Conservation (phyloP, 2,113 vertebrate species). For the Anhinga anhinga region DNA sequence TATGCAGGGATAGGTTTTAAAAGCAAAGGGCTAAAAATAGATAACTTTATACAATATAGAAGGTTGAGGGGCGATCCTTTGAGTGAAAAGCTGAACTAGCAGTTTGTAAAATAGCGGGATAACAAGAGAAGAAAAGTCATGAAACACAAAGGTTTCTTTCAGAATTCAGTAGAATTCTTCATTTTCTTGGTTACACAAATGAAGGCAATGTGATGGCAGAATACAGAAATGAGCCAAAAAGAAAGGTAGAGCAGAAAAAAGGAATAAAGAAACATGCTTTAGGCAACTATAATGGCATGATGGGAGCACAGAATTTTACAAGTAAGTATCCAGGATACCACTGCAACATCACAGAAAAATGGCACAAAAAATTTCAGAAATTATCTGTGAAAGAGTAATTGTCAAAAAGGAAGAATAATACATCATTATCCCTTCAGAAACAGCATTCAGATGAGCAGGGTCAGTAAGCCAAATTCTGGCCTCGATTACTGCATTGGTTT, state of each 20-base stretch:
- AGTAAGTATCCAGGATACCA: conserved; percentile 50
- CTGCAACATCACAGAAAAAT: not conserved
- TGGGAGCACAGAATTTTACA: not conserved
- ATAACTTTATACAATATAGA: not conserved
- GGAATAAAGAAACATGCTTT: conserved; percentile 18
- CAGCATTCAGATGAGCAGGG: conserved; percentile 31
- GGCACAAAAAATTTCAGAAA: conserved; percentile 28
- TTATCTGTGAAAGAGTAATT: conserved; percentile 43
- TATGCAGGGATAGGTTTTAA: not conserved
- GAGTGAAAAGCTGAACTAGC: conserved; percentile 8
- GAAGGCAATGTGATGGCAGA: conserved; percentile 24
- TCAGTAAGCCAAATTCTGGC: conserved; percentile 13
- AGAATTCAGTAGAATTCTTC: conserved; percentile 27
- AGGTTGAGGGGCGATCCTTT: not conserved
- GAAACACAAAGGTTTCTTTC: conserved; percentile 35
- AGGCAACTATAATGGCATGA: conserved; percentile 32
- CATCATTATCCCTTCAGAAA: conserved; percentile 19
- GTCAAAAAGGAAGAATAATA: conserved; percentile 35
- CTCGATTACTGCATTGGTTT: conserved; percentile 17
- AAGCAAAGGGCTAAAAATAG: conserved; percentile 43
- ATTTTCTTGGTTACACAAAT: conserved; percentile 48
- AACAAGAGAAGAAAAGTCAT: conserved; percentile 5
- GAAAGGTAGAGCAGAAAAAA: conserved; percentile 23
- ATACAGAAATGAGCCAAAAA: not conserved
- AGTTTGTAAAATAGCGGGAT: not conserved